A percentile compares a stretch with the other conserved stretches of the same genome.
Evolutionary conservation across 2,888 invertebrate genomes (phyloP).

Genomic region (Drosophila mayaguana): DNA sequence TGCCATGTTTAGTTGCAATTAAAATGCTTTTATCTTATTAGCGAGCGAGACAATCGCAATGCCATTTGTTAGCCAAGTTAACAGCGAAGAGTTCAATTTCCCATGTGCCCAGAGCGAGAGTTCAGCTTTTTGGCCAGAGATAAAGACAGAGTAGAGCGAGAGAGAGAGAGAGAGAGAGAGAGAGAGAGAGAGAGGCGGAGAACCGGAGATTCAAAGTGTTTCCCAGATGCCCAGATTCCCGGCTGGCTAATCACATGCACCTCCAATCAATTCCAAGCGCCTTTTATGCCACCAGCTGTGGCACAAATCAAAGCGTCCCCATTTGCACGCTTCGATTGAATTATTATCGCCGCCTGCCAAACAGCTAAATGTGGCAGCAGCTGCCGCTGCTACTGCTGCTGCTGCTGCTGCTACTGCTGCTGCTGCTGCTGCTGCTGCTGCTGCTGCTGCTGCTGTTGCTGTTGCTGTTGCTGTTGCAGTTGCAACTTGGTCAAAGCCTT

Average conservation of each 20-base stretch:
- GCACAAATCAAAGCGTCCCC: constrained; percentile 61
- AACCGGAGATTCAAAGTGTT: neutral
- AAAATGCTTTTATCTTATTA: constrained; percentile 81
- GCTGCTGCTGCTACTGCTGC: neutral
- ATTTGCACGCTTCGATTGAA: constrained; percentile 81
- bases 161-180: neutral
- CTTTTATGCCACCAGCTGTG: constrained; percentile 65
- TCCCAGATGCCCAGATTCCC: constrained; percentile 28
- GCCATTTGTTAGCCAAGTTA: constrained; percentile 57
- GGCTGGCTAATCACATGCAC: constrained; percentile 73
- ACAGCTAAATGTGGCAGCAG: constrained; percentile 22
- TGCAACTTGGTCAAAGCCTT: constrained; percentile 34
- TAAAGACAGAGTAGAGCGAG: neutral
- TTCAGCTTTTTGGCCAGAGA: constrained; percentile 1
- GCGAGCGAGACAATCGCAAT: constrained; percentile 57
- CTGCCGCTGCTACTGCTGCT: neutral
- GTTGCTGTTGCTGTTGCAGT: constrained; percentile 1
- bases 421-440: constrained; percentile 6
- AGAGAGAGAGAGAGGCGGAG: neutral
- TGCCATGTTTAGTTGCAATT: constrained; percentile 80
- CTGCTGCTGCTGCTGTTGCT: neutral
- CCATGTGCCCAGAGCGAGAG: constrained; percentile 9
- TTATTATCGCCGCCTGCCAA: constrained; percentile 65
- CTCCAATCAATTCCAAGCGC: constrained; percentile 77
- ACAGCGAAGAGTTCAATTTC: constrained; percentile 21